Base-by-base conservation (phyloP, 1,140 invertebrate species). In the Dryas iulia region DNA sequence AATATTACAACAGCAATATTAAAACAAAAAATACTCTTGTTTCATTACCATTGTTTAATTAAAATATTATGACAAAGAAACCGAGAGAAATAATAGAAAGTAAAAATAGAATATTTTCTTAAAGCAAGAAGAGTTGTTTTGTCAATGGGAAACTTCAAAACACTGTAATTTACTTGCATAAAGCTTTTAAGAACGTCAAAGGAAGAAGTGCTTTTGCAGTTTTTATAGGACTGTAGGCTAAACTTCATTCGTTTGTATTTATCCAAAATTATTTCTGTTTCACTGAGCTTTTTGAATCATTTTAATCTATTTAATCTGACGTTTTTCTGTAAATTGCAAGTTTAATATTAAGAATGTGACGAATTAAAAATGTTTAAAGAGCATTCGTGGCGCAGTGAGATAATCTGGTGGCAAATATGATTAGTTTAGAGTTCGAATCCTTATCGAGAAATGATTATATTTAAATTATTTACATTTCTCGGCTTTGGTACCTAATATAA, bases 101-200 rank as follows among this genome's bases (percentile, higher is more conserved):
- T 47, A 47, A 21, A 47, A 21, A 47, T 18, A 47, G 6, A 21
- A 18, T 47, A 47, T 21, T 47, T 47, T 47, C 39, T 47, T 47
- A 39, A 39, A 39, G 35, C 12, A 39, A 39, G 1, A 39, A 2
- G n/a, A 39, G 35, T 39, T 39, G 35, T 39, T 39, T 39, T 39
- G 35, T 39, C 35, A 39, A 39, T 39, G 35, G 35, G 35, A 1
- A 39, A 28, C 26, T n/a, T 39, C 14, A 14, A 39, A 39, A 39
- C n/a, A 39, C 35, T 39, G 35, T 39, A 39, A 39, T 39, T 39
- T 39, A 39, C 35, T 39, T 39, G 35, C 35, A 39, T 39, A 39
- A 39, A 39, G 35, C 35, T 39, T 39, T 39, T 39, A 39, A 39
- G 35, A 39, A 39, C n/a, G 35, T 39, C 35, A 39, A 39, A 39